These are phyloP conservation scores for Brachionus sp. DNA, from an alignment of 1,140 invertebrate genomes.

Conservation along the genomic window DNA sequence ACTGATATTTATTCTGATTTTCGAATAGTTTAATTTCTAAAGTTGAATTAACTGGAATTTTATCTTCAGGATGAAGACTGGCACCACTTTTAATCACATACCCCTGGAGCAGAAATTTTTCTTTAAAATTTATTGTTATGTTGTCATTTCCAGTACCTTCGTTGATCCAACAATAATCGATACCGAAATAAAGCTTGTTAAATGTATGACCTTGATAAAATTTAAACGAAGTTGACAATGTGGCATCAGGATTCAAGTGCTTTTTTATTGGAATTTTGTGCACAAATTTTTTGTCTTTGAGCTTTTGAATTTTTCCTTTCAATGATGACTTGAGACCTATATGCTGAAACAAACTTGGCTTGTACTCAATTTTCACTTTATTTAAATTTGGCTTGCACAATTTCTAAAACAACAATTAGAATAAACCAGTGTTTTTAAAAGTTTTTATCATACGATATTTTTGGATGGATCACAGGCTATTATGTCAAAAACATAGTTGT, in stretches of 20 bases:
- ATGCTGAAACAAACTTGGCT: slow-evolving; percentile 90
- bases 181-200: slow-evolving; percentile 77
- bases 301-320: slow-evolving; percentile 91
- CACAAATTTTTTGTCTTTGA: slow-evolving; percentile 90
- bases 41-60: background rate
- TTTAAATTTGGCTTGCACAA: slow-evolving; percentile 51
- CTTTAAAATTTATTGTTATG: slow-evolving; percentile 70
- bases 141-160: slow-evolving; percentile 77
- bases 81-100: slow-evolving; percentile 35
- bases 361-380: slow-evolving; percentile 64
- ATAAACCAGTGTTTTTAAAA: background rate
- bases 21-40: slow-evolving; percentile 4
- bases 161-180: slow-evolving; percentile 86
- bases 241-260: slow-evolving; percentile 68
- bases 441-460: slow-evolving; percentile 48
- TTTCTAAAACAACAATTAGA: slow-evolving; percentile 66
- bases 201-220: slow-evolving; percentile 78
- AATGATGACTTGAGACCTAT: slow-evolving; percentile 90
- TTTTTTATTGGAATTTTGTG: slow-evolving; percentile 76
- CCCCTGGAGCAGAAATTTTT: background rate
- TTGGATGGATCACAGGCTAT: slow-evolving; percentile 72
- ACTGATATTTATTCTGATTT: background rate
- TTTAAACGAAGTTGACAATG: slow-evolving; percentile 73
- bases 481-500: slow-evolving; percentile 83
- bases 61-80: slow-evolving; percentile 17